Conservation (phyloP, 2,113 vertebrate genomes). For the Trichomycterus rosablanca region DNA sequence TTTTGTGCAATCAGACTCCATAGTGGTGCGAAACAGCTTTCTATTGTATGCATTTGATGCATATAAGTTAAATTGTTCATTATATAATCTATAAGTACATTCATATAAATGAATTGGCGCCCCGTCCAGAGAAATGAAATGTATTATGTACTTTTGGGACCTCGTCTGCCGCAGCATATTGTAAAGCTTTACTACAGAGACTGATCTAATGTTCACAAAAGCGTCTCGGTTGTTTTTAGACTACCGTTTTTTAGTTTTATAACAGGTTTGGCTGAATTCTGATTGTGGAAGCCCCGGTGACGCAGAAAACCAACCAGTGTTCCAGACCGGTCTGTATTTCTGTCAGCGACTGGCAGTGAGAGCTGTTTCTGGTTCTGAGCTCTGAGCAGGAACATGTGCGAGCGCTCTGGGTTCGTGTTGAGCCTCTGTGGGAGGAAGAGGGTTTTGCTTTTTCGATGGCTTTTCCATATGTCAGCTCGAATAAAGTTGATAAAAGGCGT, state of each 20-base stretch:
- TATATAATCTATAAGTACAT: too few species aligned
- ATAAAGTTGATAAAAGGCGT: conserved; percentile 53
- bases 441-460: conserved; percentile 64
- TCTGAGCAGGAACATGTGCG: conserved; percentile 36
- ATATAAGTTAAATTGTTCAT: too few species aligned
- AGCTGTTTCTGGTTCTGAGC: conserved; percentile 29
- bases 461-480: conserved; percentile 65
- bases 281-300: conserved; percentile 13
- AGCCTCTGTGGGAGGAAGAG: conserved; percentile 60
- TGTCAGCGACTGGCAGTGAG: conserved; percentile 22
- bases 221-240: background rate
- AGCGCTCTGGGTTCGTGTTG: conserved; percentile 45
- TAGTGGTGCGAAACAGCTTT: too few species aligned
- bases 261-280: conserved; percentile 5
- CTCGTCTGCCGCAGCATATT: too few species aligned
- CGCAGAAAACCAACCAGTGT: conserved; percentile 7
- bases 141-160: too few species aligned
- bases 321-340: background rate
- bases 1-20: too few species aligned
- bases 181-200: background rate
- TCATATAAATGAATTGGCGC: too few species aligned
- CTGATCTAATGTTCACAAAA: background rate
- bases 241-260: background rate
- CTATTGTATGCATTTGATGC: too few species aligned
- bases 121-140: too few species aligned